Evolutionary conservation across 2,113 vertebrate genomes (phyloP).

Genomic region (Thalassarche chlororhynchos): DNA sequence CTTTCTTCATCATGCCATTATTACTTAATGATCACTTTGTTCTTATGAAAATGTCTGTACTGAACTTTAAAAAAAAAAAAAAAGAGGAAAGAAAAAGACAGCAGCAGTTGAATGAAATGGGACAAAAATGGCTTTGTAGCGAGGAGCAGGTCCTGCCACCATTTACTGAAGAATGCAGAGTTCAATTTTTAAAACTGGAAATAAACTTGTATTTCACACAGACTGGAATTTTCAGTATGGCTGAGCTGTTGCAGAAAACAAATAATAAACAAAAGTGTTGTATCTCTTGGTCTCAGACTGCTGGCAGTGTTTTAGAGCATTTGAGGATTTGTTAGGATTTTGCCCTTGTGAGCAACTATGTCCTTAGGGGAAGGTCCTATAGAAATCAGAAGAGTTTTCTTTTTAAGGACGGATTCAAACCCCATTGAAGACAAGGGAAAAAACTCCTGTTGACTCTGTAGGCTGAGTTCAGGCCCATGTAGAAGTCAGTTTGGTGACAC

Average conservation of each 20-base stretch:
- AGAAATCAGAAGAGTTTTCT: conserved; percentile 1
- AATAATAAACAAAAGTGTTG: not conserved
- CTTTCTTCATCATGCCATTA: not conserved
- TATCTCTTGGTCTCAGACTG: not conserved
- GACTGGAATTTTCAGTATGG: not conserved
- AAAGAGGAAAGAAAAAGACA: not conserved
- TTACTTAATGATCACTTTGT: not conserved
- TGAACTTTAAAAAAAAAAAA: not conserved
- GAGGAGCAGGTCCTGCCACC: not conserved
- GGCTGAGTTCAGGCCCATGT: not conserved
- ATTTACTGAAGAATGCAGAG: not conserved
- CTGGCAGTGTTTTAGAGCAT: not conserved
- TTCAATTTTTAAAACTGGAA: conserved; percentile 5
- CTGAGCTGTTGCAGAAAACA: not conserved
- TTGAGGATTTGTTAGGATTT: not conserved
- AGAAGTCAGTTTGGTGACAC: not conserved
- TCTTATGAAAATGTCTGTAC: not conserved
- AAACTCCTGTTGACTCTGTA: not conserved
- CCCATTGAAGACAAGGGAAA: not conserved
- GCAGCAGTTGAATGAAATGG: not conserved
- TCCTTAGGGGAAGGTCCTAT: not conserved
- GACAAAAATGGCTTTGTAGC: not conserved
- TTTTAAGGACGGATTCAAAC: conserved; percentile 10
- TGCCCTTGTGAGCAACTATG: not conserved
- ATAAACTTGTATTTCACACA: not conserved